These are phyloP conservation scores for Platalea minor DNA, from an alignment of 2,797 vertebrate genomes.

Conservation along the genomic window DNA sequence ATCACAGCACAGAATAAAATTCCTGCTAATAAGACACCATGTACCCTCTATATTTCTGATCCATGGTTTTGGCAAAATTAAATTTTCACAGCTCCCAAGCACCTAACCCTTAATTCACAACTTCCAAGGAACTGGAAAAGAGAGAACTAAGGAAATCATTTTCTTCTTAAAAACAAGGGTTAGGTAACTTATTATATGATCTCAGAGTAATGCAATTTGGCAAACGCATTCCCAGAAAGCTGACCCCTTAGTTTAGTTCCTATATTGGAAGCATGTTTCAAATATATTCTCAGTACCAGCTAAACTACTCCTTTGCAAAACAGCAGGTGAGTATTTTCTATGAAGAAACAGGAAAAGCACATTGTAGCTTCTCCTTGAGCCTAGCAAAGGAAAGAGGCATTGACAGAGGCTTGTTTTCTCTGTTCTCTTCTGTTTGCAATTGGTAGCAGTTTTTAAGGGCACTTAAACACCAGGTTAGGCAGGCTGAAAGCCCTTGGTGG, in stretches of 20 bases:
- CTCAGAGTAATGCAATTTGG: neutral
- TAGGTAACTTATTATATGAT: neutral
- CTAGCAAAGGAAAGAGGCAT: neutral
- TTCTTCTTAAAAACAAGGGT: neutral
- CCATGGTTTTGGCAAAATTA: neutral
- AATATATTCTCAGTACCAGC: neutral
- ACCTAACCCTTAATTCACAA: neutral
- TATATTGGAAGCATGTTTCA: neutral
- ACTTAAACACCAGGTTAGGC: neutral
- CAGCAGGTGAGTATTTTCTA: neutral
- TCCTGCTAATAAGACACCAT: neutral
- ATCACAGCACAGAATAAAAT: neutral
- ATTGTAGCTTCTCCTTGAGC: neutral
- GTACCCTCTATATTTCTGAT: neutral
- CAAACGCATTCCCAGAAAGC: neutral
- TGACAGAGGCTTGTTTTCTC: neutral
- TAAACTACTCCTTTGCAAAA: neutral
- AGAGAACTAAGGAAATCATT: neutral
- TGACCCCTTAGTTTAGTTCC: neutral
- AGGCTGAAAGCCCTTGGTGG: neutral
- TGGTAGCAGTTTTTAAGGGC: neutral
- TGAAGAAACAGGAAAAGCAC: neutral
- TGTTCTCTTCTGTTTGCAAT: neutral
- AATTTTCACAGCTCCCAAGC: neutral
- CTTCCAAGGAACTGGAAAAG: neutral